Base-by-base conservation (phyloP, 1,140 invertebrate genomes). In the Rhyacophila brunnea region DNA sequence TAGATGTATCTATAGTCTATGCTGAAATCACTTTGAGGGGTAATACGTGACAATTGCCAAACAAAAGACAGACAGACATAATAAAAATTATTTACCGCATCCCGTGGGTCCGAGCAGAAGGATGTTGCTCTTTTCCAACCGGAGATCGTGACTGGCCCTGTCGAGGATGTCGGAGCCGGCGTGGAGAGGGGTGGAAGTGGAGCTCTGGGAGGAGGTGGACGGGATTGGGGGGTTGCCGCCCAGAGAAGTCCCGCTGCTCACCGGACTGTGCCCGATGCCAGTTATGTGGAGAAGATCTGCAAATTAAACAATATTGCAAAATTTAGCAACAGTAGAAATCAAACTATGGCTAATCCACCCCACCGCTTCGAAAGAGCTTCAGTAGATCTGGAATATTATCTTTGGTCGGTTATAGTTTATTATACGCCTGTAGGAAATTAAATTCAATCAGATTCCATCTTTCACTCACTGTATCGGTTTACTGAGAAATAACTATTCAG, bases 61-160 rank as follows among this genome's bases (percentile, higher is more conserved):
- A n/a, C n/a, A n/a, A n/a, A n/a, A n/a, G n/a, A n/a, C n/a, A n/a
- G n/a, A n/a, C n/a, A n/a, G n/a, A n/a, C n/a, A n/a, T n/a, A n/a
- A n/a, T n/a, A n/a, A n/a, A n/a, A n/a, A 28, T 28, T 18, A 68
- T 72, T 74, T 66, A 83, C 95, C 96, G 67, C 94, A 97, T 48
- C 97, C 97, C 13, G 96, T 99, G 18, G 97, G 96, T 13, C 97
- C 97, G 1, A 99, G 77, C 65, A 99, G 83, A 10, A 99, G 80
- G 58, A 99, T 97, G 71, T 99, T 99, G 70, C 93, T 96, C 78
- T 99, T 99, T 70, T 99, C 97, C 54, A 99, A 77, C 67, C 92
- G 87, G 18, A 98, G 75, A 64, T 95, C 91, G 74, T 94, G 88
- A 32, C 86, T 85, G 38, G 87, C 86, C 34, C 87, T 81, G 64